Conservation (phyloP, 2,888 invertebrate genomes). For the Philhelius pedissequus region DNA sequence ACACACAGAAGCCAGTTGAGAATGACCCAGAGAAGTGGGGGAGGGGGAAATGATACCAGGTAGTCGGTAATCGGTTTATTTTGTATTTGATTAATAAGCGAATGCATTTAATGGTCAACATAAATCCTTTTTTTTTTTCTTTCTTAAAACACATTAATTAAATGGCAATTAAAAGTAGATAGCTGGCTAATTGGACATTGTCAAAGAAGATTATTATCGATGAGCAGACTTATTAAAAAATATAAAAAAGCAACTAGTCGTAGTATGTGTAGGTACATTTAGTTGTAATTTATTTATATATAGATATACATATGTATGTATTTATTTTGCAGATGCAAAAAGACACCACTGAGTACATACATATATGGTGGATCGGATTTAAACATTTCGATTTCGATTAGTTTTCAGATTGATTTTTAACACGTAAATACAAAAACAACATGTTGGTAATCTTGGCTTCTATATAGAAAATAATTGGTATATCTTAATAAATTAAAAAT, state of each 20-base stretch:
- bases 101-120: conserved; percentile 39
- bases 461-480: too few relatives aligned
- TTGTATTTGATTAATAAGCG: conserved; percentile 64
- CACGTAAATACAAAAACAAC: too few relatives aligned
- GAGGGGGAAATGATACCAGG: not conserved
- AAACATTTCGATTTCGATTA: too few relatives aligned
- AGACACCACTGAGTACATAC: too few relatives aligned
- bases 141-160: conserved; percentile 41
- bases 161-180: conserved; percentile 42
- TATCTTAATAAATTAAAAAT: too few relatives aligned
- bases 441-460: too few relatives aligned
- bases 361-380: too few relatives aligned
- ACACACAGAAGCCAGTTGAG: not conserved
- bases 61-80: conserved; percentile 60
- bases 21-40: not conserved
- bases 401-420: too few relatives aligned
- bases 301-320: too few relatives aligned
- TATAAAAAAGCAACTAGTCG: not conserved
- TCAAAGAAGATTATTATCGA: conserved; percentile 10
- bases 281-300: not conserved
- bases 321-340: too few relatives aligned
- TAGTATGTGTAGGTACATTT: not conserved
- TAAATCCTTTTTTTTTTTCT: not conserved
- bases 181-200: conserved; percentile 38
- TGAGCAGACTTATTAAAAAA: not conserved